A percentile compares a stretch with the other conserved stretches of the same genome.
These are phyloP conservation scores for Ethmia dodecea DNA, from an alignment of 2,888 invertebrate species.

Conservation along the genomic window DNA sequence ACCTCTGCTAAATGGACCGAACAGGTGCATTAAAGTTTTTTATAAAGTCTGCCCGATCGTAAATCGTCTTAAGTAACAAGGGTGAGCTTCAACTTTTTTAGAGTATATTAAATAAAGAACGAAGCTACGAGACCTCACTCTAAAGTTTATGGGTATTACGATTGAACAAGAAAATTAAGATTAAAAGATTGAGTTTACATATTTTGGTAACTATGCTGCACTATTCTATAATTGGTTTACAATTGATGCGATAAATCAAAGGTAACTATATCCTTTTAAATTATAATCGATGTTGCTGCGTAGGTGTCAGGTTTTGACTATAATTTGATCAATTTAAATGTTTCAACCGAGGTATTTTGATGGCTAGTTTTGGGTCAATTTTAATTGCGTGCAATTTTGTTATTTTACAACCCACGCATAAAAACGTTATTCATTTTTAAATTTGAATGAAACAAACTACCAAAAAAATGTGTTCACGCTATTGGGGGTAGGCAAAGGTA, in stretches of 20 bases:
- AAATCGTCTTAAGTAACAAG: slow-evolving; percentile 66
- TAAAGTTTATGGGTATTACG: slow-evolving; percentile 32
- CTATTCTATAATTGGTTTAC: slow-evolving; percentile 22
- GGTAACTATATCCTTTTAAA: slow-evolving; percentile 26
- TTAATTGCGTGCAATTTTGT: too few relatives aligned
- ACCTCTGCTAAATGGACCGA: slow-evolving; percentile 55
- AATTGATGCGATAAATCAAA: slow-evolving; percentile 31
- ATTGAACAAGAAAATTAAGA: slow-evolving; percentile 9
- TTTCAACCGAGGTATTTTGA: slow-evolving; percentile 6
- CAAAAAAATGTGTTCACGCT: too few relatives aligned
- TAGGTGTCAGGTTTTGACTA: slow-evolving; percentile 28
- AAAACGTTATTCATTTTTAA: too few relatives aligned
- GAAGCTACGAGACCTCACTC: slow-evolving; percentile 27
- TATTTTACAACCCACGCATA: neutral
- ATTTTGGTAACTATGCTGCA: slow-evolving; percentile 9
- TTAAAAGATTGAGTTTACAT: neutral
- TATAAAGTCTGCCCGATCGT: slow-evolving; percentile 49
- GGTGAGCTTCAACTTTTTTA: slow-evolving; percentile 56
- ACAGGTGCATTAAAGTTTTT: slow-evolving; percentile 65
- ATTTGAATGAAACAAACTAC: too few relatives aligned
- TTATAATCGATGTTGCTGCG: slow-evolving; percentile 18
- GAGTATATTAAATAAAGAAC: slow-evolving; percentile 53
- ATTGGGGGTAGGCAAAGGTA: too few relatives aligned
- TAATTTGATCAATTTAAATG: slow-evolving; percentile 25
- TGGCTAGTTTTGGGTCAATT: neutral